Evolutionary conservation across 2,797 vertebrate species (phyloP).

Genomic region (Manis pentadactyla): DNA sequence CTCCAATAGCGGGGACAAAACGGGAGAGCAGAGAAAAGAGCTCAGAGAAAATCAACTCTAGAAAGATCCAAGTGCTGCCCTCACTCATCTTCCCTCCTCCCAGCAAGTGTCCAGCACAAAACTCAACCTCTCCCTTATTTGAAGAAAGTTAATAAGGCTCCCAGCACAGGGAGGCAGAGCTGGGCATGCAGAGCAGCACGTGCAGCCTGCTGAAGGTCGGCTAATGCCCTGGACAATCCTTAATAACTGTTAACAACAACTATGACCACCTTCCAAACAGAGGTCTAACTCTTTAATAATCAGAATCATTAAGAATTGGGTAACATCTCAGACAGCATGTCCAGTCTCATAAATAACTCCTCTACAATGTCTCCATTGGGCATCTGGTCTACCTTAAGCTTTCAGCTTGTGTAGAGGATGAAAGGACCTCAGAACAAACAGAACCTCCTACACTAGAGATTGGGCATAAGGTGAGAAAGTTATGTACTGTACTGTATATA

Average conservation of each 20-base stretch:
- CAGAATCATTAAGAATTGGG: not conserved
- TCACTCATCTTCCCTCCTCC: accelerated
- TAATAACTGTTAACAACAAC: not conserved
- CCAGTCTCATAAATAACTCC: not conserved
- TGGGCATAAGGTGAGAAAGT: not conserved
- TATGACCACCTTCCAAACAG: not conserved
- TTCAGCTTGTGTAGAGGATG: accelerated
- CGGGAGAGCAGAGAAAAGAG: not conserved
- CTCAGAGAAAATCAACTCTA: not conserved
- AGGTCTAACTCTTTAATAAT: not conserved
- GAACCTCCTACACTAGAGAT: not conserved
- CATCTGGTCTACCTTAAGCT: not conserved
- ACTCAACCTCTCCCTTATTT: not conserved
- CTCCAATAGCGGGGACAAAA: not conserved
- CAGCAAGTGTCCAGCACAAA: not conserved
- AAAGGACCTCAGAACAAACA: not conserved
- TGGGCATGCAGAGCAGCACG: too few species aligned
- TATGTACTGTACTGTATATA: not conserved
- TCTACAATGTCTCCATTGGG: accelerated
- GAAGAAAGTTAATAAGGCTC: not conserved
- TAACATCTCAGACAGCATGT: not conserved
- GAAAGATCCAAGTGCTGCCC: not conserved
- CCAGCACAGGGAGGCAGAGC: accelerated
- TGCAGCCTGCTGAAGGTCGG: accelerated
- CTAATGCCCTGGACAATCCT: accelerated